Base-by-base conservation (phyloP, 2,888 invertebrate species). In the Pyrocoelia pectoralis region DNA sequence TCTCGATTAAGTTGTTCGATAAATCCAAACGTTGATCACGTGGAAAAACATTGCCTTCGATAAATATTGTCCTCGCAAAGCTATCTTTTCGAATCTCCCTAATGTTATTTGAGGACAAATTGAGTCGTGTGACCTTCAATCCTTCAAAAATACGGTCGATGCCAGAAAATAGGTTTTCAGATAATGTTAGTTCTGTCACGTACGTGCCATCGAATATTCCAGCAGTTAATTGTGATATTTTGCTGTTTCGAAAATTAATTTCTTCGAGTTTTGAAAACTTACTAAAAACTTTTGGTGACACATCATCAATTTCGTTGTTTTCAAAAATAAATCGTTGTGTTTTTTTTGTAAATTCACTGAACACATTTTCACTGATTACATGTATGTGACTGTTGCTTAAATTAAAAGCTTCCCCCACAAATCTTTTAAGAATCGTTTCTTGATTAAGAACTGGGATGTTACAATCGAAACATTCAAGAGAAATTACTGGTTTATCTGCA, bases 321-420 rank as follows among this genome's bases (percentile, higher is more conserved):
- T 60, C 56, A 29, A 65, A 57, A n/a, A 65, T 1, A 13, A 61
- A 61, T 28, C 17, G 19, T 13, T 56, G 50, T 3, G 40, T 55
- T 15, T 6, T 9, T 4, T 50, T 56, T 10, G 52, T 24, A 33
- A 61, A 65, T 10, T 28, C 13, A 18, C 56, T 56, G 24, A 65
- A 65, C 28, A 60, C 61, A 13, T n/a, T 29, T 12, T 46, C n/a
- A 9, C 14, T 46, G 10, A 65, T 56, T 8, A 8, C 52, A 29
- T 61, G 10, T 0, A 65, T 38, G 13, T 65, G 52, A 14, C 65
- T 65, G 49, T 56, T 19, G 13, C 60, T 65, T 12, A 65, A n/a
- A 19, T 65, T 61, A 12, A 65, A 65, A 1, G 38, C 18, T 1
- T 51, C 50, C 10, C 64, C 64, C 17, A 17, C 54, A 40, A 59